Conservation (phyloP, 2,888 invertebrate genomes). For the Leptopilina myrica region DNA sequence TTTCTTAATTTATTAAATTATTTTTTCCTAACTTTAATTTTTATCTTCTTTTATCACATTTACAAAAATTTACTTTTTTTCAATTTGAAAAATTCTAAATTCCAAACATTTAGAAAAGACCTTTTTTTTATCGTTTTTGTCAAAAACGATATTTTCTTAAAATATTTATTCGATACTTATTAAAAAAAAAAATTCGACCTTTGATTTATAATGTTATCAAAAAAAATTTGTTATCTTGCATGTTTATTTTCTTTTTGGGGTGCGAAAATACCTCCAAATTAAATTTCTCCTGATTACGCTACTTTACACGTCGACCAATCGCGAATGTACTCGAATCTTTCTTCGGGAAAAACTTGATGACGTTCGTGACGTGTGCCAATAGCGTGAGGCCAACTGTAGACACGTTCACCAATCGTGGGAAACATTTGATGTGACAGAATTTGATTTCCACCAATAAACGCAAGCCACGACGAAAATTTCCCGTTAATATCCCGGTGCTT, state of each 20-base stretch:
- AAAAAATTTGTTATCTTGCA: too few relatives aligned
- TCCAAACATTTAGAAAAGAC: too few relatives aligned
- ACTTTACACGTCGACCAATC: constrained; percentile 53
- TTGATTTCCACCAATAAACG: constrained; percentile 79
- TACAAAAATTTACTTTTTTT: too few relatives aligned
- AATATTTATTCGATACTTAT: too few relatives aligned
- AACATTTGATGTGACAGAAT: constrained; percentile 71
- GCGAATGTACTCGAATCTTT: constrained; percentile 63
- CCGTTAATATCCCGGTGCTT: constrained; percentile 72
- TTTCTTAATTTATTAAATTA: too few relatives aligned
- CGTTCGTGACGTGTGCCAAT: constrained; percentile 84
- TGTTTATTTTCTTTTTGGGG: too few relatives aligned
- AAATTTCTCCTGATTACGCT: constrained; percentile 40
- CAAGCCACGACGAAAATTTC: constrained; percentile 80
- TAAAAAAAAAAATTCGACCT: not conserved
- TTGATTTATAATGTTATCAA: not conserved
- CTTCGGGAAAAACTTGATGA: constrained; percentile 53
- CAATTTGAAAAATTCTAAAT: too few relatives aligned
- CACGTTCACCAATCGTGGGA: constrained; percentile 78
- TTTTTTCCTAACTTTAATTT: too few relatives aligned
- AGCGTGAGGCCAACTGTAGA: constrained; percentile 79
- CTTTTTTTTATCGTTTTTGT: too few relatives aligned
- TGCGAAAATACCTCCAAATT: not conserved
- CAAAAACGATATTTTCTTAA: too few relatives aligned
- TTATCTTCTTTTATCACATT: too few relatives aligned